These are phyloP conservation scores for Chrysemys picta DNA, from an alignment of 2,113 vertebrate genomes.

Conservation along the genomic window DNA sequence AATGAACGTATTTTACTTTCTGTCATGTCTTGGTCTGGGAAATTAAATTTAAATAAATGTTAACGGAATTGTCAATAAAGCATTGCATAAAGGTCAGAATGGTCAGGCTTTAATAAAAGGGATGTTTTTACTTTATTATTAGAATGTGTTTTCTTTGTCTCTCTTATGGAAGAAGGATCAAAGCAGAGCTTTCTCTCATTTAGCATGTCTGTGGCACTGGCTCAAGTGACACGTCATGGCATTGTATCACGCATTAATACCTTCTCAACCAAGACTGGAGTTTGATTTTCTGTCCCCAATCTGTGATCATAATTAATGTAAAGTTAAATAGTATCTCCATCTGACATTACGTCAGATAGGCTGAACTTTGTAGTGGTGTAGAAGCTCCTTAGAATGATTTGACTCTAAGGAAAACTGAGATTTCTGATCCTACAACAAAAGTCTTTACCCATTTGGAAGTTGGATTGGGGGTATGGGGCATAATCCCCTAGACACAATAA, in stretches of 20 bases:
- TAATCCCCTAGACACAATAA: neutral
- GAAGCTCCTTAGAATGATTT: constrained; percentile 67
- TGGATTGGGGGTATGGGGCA: neutral
- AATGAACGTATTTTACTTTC: constrained; percentile 78
- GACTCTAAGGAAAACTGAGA: neutral
- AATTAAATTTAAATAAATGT: constrained; percentile 83
- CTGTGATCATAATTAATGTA: constrained; percentile 50
- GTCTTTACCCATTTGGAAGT: neutral
- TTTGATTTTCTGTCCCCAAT: constrained; percentile 20
- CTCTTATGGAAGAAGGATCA: constrained; percentile 40
- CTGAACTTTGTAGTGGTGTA: constrained; percentile 54
- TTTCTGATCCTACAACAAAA: constrained; percentile 27
- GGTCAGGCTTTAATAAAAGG: constrained; percentile 75
- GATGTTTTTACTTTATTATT: constrained; percentile 75
- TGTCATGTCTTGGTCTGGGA: constrained; percentile 78
- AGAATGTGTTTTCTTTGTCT: constrained; percentile 62
- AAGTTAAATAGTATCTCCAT: constrained; percentile 54
- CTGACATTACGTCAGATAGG: constrained; percentile 35
- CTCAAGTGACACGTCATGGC: constrained; percentile 33
- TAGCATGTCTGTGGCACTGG: constrained; percentile 4
- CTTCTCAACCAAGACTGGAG: neutral
- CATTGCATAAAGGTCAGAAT: constrained; percentile 77
- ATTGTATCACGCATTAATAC: constrained; percentile 24
- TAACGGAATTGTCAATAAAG: constrained; percentile 83
- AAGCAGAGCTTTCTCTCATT: neutral